phyloP scores from a whole-genome alignment of 2,113 vertebrate genomes.

The Nettapus auritus region DNA sequence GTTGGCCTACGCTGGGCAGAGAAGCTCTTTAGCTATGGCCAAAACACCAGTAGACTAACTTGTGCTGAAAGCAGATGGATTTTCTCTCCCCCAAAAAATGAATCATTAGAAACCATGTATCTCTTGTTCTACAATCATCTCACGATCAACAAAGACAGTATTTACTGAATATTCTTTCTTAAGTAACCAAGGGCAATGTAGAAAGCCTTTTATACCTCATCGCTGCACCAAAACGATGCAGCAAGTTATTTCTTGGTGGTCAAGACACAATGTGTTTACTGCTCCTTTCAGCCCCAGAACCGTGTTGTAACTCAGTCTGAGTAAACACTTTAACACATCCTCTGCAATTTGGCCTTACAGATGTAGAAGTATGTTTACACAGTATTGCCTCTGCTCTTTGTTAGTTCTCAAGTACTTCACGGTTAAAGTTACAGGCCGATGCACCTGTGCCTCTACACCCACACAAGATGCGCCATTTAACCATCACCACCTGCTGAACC shows the following conservation, averaged over 20 bases:
- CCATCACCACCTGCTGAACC: neutral
- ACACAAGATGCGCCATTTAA: neutral
- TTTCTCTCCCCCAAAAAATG: neutral
- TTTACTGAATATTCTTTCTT: neutral
- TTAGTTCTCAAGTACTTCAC: too few relatives aligned
- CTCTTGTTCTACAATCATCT: neutral
- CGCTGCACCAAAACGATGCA: neutral
- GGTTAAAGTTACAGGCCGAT: fast-evolving
- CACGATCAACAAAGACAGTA: fast-evolving
- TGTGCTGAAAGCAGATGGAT: neutral
- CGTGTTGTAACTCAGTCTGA: neutral
- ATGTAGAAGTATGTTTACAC: fast-evolving
- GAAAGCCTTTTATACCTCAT: neutral
- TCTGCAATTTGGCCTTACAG: neutral
- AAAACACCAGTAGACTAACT: neutral
- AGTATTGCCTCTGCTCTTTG: neutral
- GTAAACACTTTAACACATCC: neutral
- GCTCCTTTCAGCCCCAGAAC: neutral
- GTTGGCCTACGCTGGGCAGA: neutral
- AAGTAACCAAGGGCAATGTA: neutral
- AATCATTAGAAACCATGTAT: neutral
- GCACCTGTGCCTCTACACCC: too few relatives aligned
- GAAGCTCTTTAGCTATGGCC: neutral
- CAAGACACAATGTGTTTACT: neutral
- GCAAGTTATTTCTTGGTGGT: neutral